phyloP scores from a whole-genome alignment of 2,888 invertebrate species.

The Tuberolachnus salignus region DNA sequence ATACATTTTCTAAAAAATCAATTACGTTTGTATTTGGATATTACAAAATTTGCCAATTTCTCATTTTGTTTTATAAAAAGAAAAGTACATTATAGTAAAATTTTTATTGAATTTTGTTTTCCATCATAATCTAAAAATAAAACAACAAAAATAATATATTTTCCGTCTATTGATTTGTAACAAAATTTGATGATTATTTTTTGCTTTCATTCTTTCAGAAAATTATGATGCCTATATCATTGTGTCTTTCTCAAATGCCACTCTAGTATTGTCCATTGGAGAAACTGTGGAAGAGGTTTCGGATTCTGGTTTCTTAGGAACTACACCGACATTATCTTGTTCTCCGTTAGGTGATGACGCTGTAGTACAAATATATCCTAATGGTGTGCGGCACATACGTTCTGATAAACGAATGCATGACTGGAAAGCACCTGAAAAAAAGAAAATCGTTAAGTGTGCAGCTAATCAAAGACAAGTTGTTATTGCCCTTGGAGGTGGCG shows the following conservation, averaged over 20 bases:
- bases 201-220: slow-evolving; percentile 75
- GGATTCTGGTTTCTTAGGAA: slow-evolving; percentile 98
- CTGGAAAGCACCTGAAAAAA: slow-evolving; percentile 98
- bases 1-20: slow-evolving; percentile 3
- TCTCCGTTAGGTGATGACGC: slow-evolving; percentile 97
- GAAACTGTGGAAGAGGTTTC: slow-evolving; percentile 99
- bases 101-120: slow-evolving; percentile 31
- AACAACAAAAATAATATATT: slow-evolving; percentile 10
- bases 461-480: slow-evolving; percentile 98
- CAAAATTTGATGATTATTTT: slow-evolving; percentile 29
- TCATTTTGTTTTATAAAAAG: neutral
- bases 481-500: slow-evolving; percentile 95
- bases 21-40: slow-evolving; percentile 1
- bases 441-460: slow-evolving; percentile 95
- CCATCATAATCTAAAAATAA: slow-evolving; percentile 7
- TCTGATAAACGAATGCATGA: slow-evolving; percentile 98
- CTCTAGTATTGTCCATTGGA: slow-evolving; percentile 97
- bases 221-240: slow-evolving; percentile 99
- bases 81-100: neutral
- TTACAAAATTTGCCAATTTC: neutral
- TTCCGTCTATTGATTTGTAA: slow-evolving; percentile 3
- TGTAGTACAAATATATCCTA: slow-evolving; percentile 96
- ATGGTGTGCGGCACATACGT: slow-evolving; percentile 97
- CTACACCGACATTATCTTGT: slow-evolving; percentile 97
- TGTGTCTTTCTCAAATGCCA: slow-evolving; percentile 98